Conservation (phyloP, 2,797 vertebrate species). For the Melanotaenia pygmaea region DNA sequence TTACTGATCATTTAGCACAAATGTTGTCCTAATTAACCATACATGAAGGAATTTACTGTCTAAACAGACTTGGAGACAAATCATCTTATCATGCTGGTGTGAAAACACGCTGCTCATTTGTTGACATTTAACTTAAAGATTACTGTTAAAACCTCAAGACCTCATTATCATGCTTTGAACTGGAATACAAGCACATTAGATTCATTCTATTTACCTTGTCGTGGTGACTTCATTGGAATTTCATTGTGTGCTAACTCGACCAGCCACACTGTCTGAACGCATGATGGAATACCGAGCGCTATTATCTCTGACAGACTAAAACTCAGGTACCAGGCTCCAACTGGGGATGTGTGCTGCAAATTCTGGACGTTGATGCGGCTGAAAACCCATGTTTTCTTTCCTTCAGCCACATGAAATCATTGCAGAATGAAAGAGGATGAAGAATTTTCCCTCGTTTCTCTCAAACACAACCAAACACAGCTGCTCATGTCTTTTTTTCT, state of each 20-base stretch:
- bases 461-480: conserved; percentile 20
- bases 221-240: conserved; percentile 43
- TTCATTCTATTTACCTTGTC: conserved; percentile 58
- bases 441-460: conserved; percentile 16
- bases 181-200: conserved; percentile 54
- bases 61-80: conserved; percentile 12
- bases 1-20: conserved; percentile 17
- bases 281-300: conserved; percentile 38
- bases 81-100: conserved; percentile 38
- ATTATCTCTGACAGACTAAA: conserved; percentile 41
- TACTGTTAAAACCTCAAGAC: conserved; percentile 49
- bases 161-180: conserved; percentile 50
- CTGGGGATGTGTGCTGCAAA: conserved; percentile 25
- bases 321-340: conserved; percentile 28
- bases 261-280: conserved; percentile 33
- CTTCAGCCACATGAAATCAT: conserved; percentile 37
- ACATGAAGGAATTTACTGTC: conserved; percentile 23
- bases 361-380: no score
- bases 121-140: conserved; percentile 57
- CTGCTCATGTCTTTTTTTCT: conserved; percentile 10
- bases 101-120: conserved; percentile 44
- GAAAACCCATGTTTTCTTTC: conserved; percentile 26
- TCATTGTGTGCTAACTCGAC: conserved; percentile 34
- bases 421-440: conserved; percentile 20
- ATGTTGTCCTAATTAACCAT: conserved; percentile 8